phyloP scores from a whole-genome alignment of 2,888 invertebrate species.

The Rhamnusium bicolor region DNA sequence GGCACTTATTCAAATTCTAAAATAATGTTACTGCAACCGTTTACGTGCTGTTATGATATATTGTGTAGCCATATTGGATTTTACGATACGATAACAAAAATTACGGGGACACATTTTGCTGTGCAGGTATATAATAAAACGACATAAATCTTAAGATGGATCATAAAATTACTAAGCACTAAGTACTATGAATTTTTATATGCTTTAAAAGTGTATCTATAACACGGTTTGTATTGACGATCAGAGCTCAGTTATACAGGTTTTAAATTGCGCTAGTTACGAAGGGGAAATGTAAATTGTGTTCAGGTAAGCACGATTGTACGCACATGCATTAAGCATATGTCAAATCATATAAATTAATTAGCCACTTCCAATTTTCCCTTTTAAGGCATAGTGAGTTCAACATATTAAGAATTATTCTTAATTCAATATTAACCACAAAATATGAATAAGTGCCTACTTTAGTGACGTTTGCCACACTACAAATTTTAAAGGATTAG shows the following conservation, averaged over 20 bases:
- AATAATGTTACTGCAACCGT: slow-evolving; percentile 69
- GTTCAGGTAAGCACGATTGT: background rate
- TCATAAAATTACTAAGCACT: background rate
- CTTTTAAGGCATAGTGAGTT: background rate
- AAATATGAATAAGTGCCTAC: too few relatives aligned
- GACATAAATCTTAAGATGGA: slow-evolving; percentile 27
- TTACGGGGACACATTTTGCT: slow-evolving; percentile 54
- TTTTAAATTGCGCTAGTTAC: background rate
- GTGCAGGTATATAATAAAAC: slow-evolving; percentile 39
- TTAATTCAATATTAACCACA: too few relatives aligned
- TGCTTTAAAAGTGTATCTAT: background rate
- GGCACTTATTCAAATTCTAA: slow-evolving; percentile 70
- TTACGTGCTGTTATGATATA: slow-evolving; percentile 69
- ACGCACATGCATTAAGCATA: too few relatives aligned
- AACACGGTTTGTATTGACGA: background rate
- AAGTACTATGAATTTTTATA: slow-evolving; percentile 3
- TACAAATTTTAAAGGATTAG: too few relatives aligned
- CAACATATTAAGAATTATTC: too few relatives aligned
- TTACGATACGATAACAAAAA: slow-evolving; percentile 66
- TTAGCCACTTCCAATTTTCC: background rate
- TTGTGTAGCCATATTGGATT: slow-evolving; percentile 70
- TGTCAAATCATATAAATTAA: background rate
- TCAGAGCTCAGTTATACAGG: too few relatives aligned
- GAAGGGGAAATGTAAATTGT: background rate
- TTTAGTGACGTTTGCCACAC: too few relatives aligned